Conservation (phyloP, 2,888 invertebrate species). For the Melanostoma scalare region DNA sequence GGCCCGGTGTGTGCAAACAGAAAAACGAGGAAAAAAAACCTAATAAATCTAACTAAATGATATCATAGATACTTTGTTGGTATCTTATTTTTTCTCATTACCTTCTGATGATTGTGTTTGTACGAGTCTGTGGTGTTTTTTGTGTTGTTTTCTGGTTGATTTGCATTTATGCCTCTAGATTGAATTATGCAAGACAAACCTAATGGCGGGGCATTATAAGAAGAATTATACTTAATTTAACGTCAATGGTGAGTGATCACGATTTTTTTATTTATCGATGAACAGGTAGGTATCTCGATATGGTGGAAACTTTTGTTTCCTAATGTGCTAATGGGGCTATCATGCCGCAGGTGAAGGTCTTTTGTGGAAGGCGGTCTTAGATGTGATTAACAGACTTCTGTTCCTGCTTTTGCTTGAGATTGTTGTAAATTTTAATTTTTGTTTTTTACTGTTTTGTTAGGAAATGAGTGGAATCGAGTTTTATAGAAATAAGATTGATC, state of each 20-base stretch:
- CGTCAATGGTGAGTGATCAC: conserved; percentile 48
- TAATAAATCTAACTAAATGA: conserved; percentile 19
- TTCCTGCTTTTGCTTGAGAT: conserved; percentile 5
- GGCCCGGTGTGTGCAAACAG: neutral
- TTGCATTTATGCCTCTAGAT: conserved; percentile 37
- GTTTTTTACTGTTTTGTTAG: neutral
- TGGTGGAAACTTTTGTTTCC: conserved; percentile 26
- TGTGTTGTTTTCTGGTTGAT: conserved; percentile 38
- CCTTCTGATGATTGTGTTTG: neutral
- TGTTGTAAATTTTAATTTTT: neutral
- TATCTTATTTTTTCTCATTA: conserved; percentile 5
- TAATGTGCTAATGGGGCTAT: conserved; percentile 24
- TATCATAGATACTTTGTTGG: conserved; percentile 33
- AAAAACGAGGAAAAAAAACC: neutral
- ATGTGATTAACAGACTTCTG: conserved; percentile 47
- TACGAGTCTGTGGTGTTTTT: neutral
- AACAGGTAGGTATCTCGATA: conserved; percentile 1
- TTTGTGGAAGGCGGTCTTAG: conserved; percentile 38
- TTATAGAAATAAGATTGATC: no score
- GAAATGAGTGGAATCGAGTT: neutral
- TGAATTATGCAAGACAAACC: conserved; percentile 57
- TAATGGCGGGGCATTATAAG: conserved; percentile 44
- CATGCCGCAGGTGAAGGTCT: conserved; percentile 57
- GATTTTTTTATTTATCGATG: conserved; percentile 25
- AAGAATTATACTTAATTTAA: conserved; percentile 59